These are phyloP conservation scores for Labeo calbasu DNA, from an alignment of 2,797 vertebrate species.

Conservation along the genomic window DNA sequence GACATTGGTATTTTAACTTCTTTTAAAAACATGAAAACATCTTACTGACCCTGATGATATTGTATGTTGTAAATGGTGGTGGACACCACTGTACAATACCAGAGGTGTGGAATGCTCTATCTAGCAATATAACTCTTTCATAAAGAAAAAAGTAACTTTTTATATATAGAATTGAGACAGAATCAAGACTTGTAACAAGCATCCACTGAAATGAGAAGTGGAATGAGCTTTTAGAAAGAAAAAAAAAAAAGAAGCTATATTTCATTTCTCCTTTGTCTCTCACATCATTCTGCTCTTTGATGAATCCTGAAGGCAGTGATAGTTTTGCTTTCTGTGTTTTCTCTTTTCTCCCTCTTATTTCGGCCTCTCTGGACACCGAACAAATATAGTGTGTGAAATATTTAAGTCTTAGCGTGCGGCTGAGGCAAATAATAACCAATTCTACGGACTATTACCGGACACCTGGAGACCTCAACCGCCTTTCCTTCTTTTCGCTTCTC, in stretches of 20 bases:
- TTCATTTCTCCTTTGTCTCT: slow-evolving; percentile 49
- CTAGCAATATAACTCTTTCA: slow-evolving; percentile 32
- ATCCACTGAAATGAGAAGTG: slow-evolving; percentile 49
- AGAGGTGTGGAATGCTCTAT: not conserved
- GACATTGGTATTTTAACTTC: too few relatives aligned
- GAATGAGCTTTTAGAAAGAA: slow-evolving; percentile 55
- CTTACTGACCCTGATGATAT: not conserved
- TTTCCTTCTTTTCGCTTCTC: slow-evolving; percentile 50
- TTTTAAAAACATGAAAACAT: not conserved
- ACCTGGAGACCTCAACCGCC: slow-evolving; percentile 80
- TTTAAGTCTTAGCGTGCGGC: slow-evolving; percentile 85
- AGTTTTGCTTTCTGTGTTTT: slow-evolving; percentile 44
- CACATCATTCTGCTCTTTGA: slow-evolving; percentile 52
- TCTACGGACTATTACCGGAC: slow-evolving; percentile 88
- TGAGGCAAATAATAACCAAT: slow-evolving; percentile 84
- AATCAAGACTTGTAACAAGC: slow-evolving; percentile 53
- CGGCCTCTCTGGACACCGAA: not conserved
- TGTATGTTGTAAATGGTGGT: slow-evolving; percentile 15
- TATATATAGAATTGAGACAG: slow-evolving; percentile 40
- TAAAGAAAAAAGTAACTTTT: slow-evolving; percentile 17
- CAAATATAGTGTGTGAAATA: slow-evolving; percentile 60
- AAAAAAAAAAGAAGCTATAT: slow-evolving; percentile 32
- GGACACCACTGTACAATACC: not conserved
- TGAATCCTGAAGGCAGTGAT: slow-evolving; percentile 59
- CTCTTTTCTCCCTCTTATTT: slow-evolving; percentile 43